Evolutionary conservation across 2,797 vertebrate genomes (phyloP).

Genomic region (Crocodylus rhombifer): DNA sequence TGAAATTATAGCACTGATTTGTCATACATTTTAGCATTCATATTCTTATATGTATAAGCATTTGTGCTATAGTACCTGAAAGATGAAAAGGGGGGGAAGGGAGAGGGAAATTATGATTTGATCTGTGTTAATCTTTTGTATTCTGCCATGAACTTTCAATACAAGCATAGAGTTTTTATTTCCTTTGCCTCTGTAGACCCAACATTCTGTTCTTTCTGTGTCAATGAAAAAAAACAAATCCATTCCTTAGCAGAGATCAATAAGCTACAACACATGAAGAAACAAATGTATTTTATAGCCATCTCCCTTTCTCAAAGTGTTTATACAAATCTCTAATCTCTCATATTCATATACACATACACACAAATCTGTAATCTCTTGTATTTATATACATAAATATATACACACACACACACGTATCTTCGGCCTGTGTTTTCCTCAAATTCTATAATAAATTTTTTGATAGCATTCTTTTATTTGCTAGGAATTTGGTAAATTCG

Average conservation of each 20-base stretch:
- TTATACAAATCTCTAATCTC: not conserved
- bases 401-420: no score
- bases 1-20: constrained; percentile 71
- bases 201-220: not conserved
- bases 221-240: not conserved
- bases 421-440: not conserved
- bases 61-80: constrained; percentile 12
- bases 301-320: not conserved
- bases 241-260: not conserved
- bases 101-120: not conserved
- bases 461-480: not conserved
- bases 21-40: constrained; percentile 46
- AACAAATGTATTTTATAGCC: not conserved
- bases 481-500: not conserved
- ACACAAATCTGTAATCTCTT: not conserved
- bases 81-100: constrained; percentile 7
- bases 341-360: not conserved
- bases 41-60: constrained; percentile 50
- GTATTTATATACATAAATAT: not conserved
- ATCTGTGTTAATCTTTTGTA: not conserved
- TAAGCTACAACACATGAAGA: not conserved
- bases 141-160: not conserved
- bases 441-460: not conserved
- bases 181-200: not conserved
- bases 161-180: not conserved